Percentiles rank a stretch among this genome's conserved stretches.
Evolutionary conservation across 2,888 invertebrate species (phyloP).

Genomic region (Eueremaeus valkanovi): DNA sequence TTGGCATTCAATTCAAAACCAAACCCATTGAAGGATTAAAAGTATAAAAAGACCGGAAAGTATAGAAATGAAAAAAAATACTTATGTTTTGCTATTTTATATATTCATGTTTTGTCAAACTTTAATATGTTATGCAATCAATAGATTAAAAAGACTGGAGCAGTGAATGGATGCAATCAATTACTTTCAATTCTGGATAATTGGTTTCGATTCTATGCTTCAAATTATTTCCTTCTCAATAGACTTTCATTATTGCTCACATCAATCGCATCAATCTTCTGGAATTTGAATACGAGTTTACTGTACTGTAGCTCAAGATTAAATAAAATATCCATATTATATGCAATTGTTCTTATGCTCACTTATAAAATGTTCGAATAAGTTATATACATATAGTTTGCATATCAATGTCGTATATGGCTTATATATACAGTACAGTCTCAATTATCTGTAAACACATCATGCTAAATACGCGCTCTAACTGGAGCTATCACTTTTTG

Average conservation of each 20-base stretch:
- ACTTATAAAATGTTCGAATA: background rate
- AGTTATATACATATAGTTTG: background rate
- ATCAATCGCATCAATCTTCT: slow-evolving; percentile 4
- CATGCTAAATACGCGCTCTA: too few species aligned
- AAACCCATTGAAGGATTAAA: slow-evolving; percentile 10
- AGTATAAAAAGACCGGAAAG: background rate
- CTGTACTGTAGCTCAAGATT: background rate
- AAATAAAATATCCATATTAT: background rate
- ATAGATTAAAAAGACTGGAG: background rate
- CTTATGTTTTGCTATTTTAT: slow-evolving; percentile 3
- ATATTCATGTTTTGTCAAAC: background rate
- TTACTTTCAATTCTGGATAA: slow-evolving; percentile 6
- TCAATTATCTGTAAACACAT: background rate
- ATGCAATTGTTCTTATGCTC: background rate
- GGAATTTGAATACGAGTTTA: slow-evolving; percentile 11
- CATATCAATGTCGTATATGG: background rate
- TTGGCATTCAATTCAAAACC: background rate
- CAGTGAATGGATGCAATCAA: background rate
- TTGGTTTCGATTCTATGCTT: slow-evolving; percentile 12
- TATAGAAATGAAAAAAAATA: background rate
- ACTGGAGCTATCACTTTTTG: too few species aligned
- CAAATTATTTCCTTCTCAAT: slow-evolving; percentile 7
- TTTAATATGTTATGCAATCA: background rate
- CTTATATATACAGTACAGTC: background rate
- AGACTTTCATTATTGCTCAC: background rate